phyloP scores from a whole-genome alignment of 2,797 vertebrate genomes.

The Alcedo quadribrachys region DNA sequence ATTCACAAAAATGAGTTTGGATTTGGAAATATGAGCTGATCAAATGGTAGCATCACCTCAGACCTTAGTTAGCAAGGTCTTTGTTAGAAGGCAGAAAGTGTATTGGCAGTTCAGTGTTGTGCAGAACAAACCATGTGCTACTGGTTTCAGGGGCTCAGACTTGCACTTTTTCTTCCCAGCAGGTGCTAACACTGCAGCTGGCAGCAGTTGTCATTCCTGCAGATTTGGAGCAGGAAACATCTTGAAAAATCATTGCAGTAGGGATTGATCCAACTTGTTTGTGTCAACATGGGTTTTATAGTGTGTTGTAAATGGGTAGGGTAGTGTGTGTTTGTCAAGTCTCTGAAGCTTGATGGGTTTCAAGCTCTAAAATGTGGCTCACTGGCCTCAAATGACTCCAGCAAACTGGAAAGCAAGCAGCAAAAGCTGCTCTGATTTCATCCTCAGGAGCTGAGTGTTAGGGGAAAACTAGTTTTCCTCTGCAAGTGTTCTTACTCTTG shows the following conservation, averaged over 20 bases:
- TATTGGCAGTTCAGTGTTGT: not conserved
- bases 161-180: not conserved
- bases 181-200: not conserved
- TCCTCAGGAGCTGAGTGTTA: not conserved
- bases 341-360: not conserved
- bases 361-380: not conserved
- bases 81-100: not conserved
- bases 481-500: not conserved
- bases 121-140: not conserved
- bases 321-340: not conserved
- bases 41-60: not conserved
- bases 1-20: not conserved
- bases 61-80: not conserved
- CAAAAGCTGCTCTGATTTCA: not conserved
- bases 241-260: conserved; percentile 22
- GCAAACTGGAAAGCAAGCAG: not conserved
- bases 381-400: not conserved
- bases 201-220: not conserved
- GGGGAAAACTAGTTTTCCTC: not conserved
- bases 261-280: not conserved
- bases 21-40: not conserved
- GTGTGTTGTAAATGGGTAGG: not conserved
- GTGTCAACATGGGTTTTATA: not conserved
- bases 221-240: conserved; percentile 28
- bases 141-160: not conserved